Evolutionary conservation across 2,888 invertebrate genomes (phyloP).

Genomic region (Hemistola chrysoprasaria): DNA sequence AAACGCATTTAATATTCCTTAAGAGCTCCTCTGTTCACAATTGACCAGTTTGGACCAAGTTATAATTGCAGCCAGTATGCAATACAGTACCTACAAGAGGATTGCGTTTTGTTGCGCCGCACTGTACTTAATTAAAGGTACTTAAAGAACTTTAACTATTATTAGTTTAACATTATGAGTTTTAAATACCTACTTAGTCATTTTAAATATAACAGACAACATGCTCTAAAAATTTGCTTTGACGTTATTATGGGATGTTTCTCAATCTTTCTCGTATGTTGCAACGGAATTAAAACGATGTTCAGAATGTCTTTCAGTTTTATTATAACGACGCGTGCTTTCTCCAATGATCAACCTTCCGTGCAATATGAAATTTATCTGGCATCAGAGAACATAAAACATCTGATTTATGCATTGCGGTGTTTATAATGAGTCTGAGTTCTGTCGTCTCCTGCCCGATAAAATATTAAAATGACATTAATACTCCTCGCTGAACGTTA

Average conservation of each 20-base stretch:
- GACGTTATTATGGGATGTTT: too few relatives aligned
- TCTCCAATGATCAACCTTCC: slow-evolving; percentile 32
- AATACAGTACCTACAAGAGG: slow-evolving; percentile 25
- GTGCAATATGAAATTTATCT: slow-evolving; percentile 57
- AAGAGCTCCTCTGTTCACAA: slow-evolving; percentile 26
- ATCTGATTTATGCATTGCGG: slow-evolving; percentile 59
- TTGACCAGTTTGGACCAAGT: slow-evolving; percentile 35
- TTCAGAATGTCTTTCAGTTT: slow-evolving; percentile 29
- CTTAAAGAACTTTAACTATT: too few relatives aligned
- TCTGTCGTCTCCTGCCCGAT: slow-evolving; percentile 58
- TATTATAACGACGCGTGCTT: slow-evolving; percentile 32
- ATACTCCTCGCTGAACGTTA: slow-evolving; percentile 45
- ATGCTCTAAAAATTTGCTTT: too few relatives aligned
- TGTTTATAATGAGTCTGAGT: slow-evolving; percentile 57
- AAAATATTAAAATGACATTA: slow-evolving; percentile 68
- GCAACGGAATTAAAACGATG: slow-evolving; percentile 7
- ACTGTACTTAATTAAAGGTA: too few relatives aligned
- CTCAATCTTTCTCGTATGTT: background rate
- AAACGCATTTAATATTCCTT: slow-evolving; percentile 8
- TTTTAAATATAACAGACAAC: background rate
- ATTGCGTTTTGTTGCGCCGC: slow-evolving; percentile 2
- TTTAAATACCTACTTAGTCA: background rate
- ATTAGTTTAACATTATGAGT: too few relatives aligned
- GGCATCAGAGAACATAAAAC: slow-evolving; percentile 60
- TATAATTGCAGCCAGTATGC: slow-evolving; percentile 40